phyloP scores from a whole-genome alignment of 2,113 vertebrate genomes.

The Saguinus imperator region DNA sequence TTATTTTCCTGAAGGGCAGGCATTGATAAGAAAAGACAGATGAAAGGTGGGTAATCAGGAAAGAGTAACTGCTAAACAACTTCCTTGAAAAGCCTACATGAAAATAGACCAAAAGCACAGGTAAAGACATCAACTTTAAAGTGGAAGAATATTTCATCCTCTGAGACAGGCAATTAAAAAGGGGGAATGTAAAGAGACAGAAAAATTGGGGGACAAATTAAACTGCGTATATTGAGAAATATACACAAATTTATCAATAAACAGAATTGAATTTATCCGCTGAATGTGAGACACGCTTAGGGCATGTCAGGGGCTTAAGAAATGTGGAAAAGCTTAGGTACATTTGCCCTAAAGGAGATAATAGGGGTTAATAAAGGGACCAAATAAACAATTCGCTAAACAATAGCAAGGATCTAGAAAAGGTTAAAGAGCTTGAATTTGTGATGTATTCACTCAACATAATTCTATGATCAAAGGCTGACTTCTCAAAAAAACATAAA shows the following conservation, averaged over 20 bases:
- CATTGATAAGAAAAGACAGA: background rate
- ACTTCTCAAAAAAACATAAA: background rate
- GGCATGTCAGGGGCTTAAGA: background rate
- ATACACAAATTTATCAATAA: background rate
- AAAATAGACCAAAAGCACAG: background rate
- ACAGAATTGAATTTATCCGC: background rate
- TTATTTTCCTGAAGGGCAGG: background rate
- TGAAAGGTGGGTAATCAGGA: background rate
- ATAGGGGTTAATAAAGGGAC: background rate
- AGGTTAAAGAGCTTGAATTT: background rate
- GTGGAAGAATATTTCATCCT: background rate
- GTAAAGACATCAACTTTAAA: background rate
- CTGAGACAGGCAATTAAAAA: background rate
- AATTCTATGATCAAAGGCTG: background rate
- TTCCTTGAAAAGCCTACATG: background rate
- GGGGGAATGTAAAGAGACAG: background rate
- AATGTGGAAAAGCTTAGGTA: background rate
- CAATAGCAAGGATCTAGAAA: background rate
- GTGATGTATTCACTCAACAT: background rate
- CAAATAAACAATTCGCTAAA: background rate
- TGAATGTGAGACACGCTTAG: background rate
- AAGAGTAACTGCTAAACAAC: background rate
- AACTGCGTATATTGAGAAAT: background rate
- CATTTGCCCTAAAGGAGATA: background rate
- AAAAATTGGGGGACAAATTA: background rate